Percentiles rank a stretch among this genome's conserved stretches.
These are phyloP conservation scores for Amphipoea lucens DNA, from an alignment of 2,888 invertebrate genomes.

Conservation along the genomic window DNA sequence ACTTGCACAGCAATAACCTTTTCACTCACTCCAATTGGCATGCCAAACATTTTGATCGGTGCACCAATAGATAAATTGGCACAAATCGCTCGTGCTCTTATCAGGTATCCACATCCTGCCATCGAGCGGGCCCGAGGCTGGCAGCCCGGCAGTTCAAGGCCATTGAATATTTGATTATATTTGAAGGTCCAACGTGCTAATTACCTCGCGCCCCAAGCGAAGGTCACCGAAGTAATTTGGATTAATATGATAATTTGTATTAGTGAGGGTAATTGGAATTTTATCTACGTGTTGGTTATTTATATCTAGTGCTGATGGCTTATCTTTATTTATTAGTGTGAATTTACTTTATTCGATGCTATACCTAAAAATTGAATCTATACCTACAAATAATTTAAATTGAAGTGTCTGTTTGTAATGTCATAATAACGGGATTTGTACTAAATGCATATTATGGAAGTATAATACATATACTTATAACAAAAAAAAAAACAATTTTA, in stretches of 20 bases:
- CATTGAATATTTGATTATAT: conserved; percentile 49
- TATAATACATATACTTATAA: too few species aligned
- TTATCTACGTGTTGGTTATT: conserved; percentile 8
- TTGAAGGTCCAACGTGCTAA: conserved; percentile 46
- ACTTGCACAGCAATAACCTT: background rate
- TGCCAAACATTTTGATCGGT: conserved; percentile 48
- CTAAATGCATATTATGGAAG: too few species aligned
- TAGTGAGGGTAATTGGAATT: conserved; percentile 23
- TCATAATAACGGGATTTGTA: too few species aligned
- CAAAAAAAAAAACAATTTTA: too few species aligned
- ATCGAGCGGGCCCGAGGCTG: conserved; percentile 40
- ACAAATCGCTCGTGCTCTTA: conserved; percentile 41
- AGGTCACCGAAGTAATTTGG: conserved; percentile 36
- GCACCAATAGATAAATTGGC: conserved; percentile 44
- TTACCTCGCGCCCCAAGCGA: conserved; percentile 16
- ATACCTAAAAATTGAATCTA: background rate
- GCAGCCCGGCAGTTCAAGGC: conserved; percentile 55
- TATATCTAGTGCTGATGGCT: background rate
- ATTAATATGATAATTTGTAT: conserved; percentile 33
- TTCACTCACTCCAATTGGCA: conserved; percentile 11
- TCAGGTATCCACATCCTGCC: conserved; percentile 52
- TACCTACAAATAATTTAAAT: too few species aligned
- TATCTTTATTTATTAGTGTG: conserved; percentile 5
- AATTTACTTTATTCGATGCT: background rate
- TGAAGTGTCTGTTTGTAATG: too few species aligned